Conservation (phyloP, 2,888 invertebrate genomes). For the Melanargia galathea region DNA sequence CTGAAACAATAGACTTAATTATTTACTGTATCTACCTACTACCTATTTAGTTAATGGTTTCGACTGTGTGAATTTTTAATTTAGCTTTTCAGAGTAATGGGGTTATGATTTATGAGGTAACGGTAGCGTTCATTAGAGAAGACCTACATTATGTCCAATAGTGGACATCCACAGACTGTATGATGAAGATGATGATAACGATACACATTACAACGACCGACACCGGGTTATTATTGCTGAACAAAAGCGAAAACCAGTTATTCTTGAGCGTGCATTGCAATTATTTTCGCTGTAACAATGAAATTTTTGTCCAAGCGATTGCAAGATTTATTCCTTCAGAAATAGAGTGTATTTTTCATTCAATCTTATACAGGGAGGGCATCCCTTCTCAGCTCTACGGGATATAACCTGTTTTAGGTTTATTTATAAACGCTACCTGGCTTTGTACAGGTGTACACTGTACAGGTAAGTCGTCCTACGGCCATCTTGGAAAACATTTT, state of each 20-base stretch:
- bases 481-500: slow-evolving; percentile 27
- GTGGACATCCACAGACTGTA: too few relatives aligned
- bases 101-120: too few relatives aligned
- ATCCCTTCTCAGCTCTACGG: slow-evolving; percentile 30
- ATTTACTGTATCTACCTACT: too few relatives aligned
- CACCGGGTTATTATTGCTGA: too few relatives aligned
- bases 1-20: too few relatives aligned
- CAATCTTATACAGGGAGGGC: slow-evolving; percentile 2
- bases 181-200: too few relatives aligned
- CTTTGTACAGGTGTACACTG: slow-evolving; percentile 32
- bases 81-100: too few relatives aligned
- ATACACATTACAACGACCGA: too few relatives aligned
- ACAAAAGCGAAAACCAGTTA: slow-evolving; percentile 24
- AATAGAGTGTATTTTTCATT: slow-evolving; percentile 13
- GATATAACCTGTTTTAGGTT: slow-evolving; percentile 33
- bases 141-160: too few relatives aligned
- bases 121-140: too few relatives aligned
- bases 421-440: slow-evolving; percentile 38
- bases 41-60: too few relatives aligned
- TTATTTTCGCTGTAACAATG: slow-evolving; percentile 17
- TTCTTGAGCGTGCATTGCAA: slow-evolving; percentile 16
- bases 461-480: slow-evolving; percentile 24
- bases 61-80: too few relatives aligned
- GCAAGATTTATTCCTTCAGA: neutral
- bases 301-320: neutral